Conservation (phyloP, 2,797 vertebrate species). For the Menidia menidia region DNA sequence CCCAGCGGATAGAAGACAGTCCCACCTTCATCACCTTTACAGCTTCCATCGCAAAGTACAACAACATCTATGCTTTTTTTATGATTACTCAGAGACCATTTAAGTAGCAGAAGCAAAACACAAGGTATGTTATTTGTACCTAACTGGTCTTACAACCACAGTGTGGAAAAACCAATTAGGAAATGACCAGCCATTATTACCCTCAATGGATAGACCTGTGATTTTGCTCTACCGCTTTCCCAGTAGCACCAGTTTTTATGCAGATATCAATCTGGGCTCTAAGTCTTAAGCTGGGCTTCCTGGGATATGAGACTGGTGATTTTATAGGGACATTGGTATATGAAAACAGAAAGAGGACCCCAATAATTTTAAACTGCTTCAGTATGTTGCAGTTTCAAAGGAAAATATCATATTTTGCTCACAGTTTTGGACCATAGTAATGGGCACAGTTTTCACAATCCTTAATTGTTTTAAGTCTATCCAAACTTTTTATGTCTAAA, state of each 20-base stretch:
- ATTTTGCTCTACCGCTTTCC: not conserved
- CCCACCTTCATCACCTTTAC: not conserved
- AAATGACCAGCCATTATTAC: not conserved
- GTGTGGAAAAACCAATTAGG: not conserved
- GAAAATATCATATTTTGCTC: not conserved
- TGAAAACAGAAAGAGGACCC: constrained; percentile 12
- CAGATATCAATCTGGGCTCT: constrained; percentile 30
- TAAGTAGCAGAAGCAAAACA: not conserved
- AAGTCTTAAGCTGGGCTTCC: constrained; percentile 15
- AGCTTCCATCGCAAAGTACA: not conserved
- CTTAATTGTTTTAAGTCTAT: not conserved
- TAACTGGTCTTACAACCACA: not conserved
- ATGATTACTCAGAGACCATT: not conserved
- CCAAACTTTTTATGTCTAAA: not conserved
- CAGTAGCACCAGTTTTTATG: constrained; percentile 23
- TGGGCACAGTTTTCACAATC: not conserved
- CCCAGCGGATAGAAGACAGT: not conserved
- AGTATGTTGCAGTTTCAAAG: constrained; percentile 25
- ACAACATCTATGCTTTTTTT: not conserved
- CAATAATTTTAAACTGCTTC: constrained; percentile 9
- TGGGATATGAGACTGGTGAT: constrained; percentile 1
- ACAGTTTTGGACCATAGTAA: not conserved
- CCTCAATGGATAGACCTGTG: not conserved
- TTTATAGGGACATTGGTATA: constrained; percentile 6
- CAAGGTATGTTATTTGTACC: not conserved